A percentile compares a stretch with the other conserved stretches of the same genome.
phyloP scores from a whole-genome alignment of 30 jellyfish, hydroid and myxozoan species.

The Aurelia coerulea region DNA sequence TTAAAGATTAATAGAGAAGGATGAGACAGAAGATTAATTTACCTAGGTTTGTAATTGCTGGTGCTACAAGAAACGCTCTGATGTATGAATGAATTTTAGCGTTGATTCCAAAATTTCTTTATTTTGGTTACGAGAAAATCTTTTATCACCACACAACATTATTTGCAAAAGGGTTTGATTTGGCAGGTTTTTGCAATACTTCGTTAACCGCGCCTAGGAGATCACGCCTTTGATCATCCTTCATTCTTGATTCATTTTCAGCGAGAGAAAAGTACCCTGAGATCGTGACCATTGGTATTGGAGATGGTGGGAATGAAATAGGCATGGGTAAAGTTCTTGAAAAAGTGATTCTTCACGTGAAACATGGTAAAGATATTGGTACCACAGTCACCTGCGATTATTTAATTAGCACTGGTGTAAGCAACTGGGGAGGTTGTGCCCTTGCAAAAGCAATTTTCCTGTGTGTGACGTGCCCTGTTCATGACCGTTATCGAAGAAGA shows the following conservation, averaged over 20 bases:
- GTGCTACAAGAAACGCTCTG: too few relatives aligned
- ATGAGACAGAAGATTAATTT: too few relatives aligned
- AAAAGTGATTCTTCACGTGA: constrained; percentile 49
- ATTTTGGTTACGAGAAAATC: too few relatives aligned
- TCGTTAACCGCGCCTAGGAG: too few relatives aligned
- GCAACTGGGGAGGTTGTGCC: constrained; percentile 97
- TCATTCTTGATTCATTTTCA: constrained; percentile 12
- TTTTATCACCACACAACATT: too few relatives aligned
- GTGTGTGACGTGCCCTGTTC: constrained; percentile 79
- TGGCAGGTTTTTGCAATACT: too few relatives aligned
- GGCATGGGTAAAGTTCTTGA: constrained; percentile 94
- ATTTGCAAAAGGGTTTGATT: too few relatives aligned
- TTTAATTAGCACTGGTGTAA: constrained; percentile 85
- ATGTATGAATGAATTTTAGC: too few relatives aligned
- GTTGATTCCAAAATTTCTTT: too few relatives aligned
- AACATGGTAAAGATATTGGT: constrained; percentile 75
- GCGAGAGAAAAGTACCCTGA: constrained; percentile 49
- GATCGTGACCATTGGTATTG: constrained; percentile 89
- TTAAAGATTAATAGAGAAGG: too few relatives aligned
- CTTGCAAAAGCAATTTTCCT: constrained; percentile 81
- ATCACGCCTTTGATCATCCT: too few relatives aligned
- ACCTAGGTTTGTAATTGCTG: too few relatives aligned
- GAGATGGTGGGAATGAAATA: constrained; percentile 97
- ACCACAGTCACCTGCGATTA: constrained; percentile 63
- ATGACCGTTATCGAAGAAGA: constrained; percentile 78